Base-by-base conservation (phyloP, 2,888 invertebrate species). In the Chrysolina haemoptera region DNA sequence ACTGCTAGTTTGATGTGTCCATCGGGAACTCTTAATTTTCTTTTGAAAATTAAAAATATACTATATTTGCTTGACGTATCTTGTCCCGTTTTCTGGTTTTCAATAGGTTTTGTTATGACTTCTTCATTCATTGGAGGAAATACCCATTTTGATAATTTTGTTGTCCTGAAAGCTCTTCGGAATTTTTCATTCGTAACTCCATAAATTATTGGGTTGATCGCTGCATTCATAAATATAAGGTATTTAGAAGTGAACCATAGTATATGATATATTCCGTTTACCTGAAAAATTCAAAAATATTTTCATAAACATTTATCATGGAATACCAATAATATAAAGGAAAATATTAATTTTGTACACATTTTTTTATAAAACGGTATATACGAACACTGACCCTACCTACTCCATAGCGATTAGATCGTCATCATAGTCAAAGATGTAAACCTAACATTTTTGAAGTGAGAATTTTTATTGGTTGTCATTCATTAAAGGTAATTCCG, bases 121-220 rank as follows among this genome's bases (percentile, higher is more conserved):
- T 72, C 73, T 35, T 64, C 76, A 6, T 73, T 66, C n/a, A 43
- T 68, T 5, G 74, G 62, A 9, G 77, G 73, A 62, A 86, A 86
- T 43, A 89, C 88, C 83, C 89, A 89, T 22, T 90, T 88, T 2
- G 90, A 84, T 0, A 91, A 87, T 2, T 89, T 87, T 0, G 91
- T 91, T 27, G 88, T 85, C 81, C 90, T 90, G 86, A 94, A 93
- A 14, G 94, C 94, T 67, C 91, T 90, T 12, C 91, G 88, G 81
- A 94, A 93, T 79, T 92, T 91, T 41, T 91, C 90, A 82, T 94
- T 95, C 11, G 92, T 94, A 71, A 93, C 91, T 3, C 94, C 95
- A 79, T 95, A 95, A 74, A 95, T 93, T 0, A 95, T 86, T 0
- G 95, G 95, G 84, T 95, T 95, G 66, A 95, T 86, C 1, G 94